A percentile compares a stretch with the other conserved stretches of the same genome.
Evolutionary conservation across 2,888 invertebrate genomes (phyloP).

Genomic region (Aplocera efformata): DNA sequence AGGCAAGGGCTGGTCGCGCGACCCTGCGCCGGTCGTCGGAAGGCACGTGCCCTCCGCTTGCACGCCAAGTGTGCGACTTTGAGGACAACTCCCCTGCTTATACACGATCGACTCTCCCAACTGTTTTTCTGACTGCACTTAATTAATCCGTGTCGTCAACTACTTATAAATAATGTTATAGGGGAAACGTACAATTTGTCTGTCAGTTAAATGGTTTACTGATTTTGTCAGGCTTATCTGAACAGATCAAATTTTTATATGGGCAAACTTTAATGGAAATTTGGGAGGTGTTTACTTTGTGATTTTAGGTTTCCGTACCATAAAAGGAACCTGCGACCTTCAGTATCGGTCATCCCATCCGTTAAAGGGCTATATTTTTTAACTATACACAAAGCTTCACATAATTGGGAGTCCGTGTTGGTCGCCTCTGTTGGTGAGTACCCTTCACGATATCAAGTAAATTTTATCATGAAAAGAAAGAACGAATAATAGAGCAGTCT

Average conservation of each 20-base stretch:
- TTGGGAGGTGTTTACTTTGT: too few relatives aligned
- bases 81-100: conserved; percentile 16
- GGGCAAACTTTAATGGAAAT: too few relatives aligned
- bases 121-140: conserved; percentile 69
- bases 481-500: too few relatives aligned
- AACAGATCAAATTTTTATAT: background rate
- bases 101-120: conserved; percentile 48
- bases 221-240: conserved; percentile 10
- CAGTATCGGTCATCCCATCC: too few relatives aligned
- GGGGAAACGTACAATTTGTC: conserved; percentile 11
- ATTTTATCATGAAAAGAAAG: too few relatives aligned
- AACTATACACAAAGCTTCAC: too few relatives aligned
- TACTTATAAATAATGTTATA: conserved; percentile 30
- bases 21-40: conserved; percentile 23
- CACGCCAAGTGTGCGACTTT: conserved; percentile 62
- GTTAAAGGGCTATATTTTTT: too few relatives aligned
- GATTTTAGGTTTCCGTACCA: too few relatives aligned
- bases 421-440: too few relatives aligned
- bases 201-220: conserved; percentile 13
- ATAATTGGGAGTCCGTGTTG: too few relatives aligned
- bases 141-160: conserved; percentile 67
- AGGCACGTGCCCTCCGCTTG: conserved; percentile 46
- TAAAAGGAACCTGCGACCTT: too few relatives aligned
- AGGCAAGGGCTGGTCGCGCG: conserved; percentile 39
- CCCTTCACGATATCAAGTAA: too few relatives aligned